phyloP scores from a whole-genome alignment of 2,113 vertebrate genomes.

The Cercocebus atys region DNA sequence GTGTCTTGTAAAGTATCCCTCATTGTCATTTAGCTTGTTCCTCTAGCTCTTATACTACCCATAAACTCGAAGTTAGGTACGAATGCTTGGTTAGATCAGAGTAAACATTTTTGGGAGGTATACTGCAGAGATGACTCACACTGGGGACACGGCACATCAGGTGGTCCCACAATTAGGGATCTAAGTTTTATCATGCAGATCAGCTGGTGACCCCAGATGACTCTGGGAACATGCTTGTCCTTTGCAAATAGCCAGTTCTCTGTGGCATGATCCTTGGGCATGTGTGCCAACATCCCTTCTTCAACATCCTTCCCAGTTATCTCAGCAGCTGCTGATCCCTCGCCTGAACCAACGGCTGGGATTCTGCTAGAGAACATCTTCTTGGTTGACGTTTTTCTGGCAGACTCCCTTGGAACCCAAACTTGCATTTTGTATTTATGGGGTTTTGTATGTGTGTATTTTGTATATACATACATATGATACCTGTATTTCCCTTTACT shows the following conservation, averaged over 20 bases:
- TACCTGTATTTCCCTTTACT: not conserved
- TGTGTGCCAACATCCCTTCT: accelerated
- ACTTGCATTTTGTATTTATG: not conserved
- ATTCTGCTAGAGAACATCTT: accelerated
- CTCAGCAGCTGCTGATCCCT: not conserved
- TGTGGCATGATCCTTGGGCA: too few species aligned
- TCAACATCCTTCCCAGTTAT: not conserved
- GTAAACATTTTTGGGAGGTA: too few species aligned
- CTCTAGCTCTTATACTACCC: not conserved
- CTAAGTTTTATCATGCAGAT: accelerated
- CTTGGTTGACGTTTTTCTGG: accelerated
- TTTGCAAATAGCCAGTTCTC: not conserved
- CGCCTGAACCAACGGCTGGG: not conserved
- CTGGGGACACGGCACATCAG: not conserved
- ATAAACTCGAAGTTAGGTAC: too few species aligned
- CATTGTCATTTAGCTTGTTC: too few species aligned
- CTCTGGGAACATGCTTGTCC: not conserved
- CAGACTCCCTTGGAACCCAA: not conserved
- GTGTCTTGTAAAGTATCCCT: too few species aligned
- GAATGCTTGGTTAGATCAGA: not conserved
- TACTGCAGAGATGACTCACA: accelerated
- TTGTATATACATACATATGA: not conserved
- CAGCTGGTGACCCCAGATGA: not conserved
- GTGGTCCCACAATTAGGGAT: not conserved
- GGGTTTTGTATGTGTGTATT: not conserved